Percentiles rank a stretch among this genome's conserved stretches.
These are phyloP conservation scores for Malurus alboscapulatus DNA, from an alignment of 2,113 vertebrate genomes.

Conservation along the genomic window DNA sequence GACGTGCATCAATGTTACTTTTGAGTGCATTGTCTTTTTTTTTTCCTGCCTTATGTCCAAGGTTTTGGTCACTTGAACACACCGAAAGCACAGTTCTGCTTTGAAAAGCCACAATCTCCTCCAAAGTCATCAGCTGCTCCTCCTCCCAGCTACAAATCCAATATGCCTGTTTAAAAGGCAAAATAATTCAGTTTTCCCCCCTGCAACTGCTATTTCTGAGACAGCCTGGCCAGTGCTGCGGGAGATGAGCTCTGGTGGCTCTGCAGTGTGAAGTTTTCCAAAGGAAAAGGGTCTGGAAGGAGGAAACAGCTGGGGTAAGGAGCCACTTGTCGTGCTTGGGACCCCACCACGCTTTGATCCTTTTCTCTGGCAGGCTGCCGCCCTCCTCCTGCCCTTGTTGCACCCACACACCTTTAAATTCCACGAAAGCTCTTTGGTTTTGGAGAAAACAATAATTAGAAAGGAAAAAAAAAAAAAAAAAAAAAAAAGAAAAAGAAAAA, in stretches of 20 bases:
- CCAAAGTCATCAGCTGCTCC: not conserved
- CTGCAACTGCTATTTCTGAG: not conserved
- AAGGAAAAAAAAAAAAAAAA: not conserved
- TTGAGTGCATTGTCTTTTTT: not conserved
- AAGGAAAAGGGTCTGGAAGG: not conserved
- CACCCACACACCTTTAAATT: not conserved
- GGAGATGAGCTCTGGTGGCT: not conserved
- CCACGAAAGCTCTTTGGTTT: not conserved
- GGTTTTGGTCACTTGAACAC: not conserved
- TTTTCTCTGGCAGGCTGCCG: not conserved
- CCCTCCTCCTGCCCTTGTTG: not conserved
- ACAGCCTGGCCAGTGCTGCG: not conserved
- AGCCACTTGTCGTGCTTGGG: accelerated
- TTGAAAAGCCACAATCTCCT: not conserved
- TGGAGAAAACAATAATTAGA: not conserved
- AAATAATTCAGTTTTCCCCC: not conserved
- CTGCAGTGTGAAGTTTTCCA: not conserved
- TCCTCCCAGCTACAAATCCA: not conserved
- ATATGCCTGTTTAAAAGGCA: not conserved
- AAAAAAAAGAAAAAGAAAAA: not conserved
- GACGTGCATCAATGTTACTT: not conserved
- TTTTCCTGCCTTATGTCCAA: not conserved
- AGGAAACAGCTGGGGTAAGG: not conserved
- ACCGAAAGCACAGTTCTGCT: not conserved
- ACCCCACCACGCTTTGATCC: not conserved